Percentiles rank a stretch among this genome's conserved stretches.
These are phyloP conservation scores for Pampus argenteus DNA, from an alignment of 2,797 vertebrate species.

Conservation along the genomic window DNA sequence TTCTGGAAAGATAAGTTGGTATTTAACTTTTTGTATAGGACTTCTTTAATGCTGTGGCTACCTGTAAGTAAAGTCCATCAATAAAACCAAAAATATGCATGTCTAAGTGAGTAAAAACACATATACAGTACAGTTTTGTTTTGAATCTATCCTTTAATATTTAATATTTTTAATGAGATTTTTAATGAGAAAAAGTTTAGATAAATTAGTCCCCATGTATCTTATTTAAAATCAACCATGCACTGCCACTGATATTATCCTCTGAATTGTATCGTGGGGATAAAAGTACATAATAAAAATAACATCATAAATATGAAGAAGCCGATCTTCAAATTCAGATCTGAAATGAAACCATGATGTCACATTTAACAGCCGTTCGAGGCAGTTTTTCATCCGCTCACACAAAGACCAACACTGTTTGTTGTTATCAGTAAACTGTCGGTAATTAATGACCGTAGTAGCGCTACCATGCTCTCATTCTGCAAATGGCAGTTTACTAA, in stretches of 20 bases:
- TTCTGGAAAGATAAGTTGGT: no score
- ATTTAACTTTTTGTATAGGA: no score
- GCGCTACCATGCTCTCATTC: slow-evolving; percentile 15
- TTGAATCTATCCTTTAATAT: not conserved
- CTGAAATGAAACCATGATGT: not conserved
- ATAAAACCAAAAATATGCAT: not conserved
- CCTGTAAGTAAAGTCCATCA: no score
- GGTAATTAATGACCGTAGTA: slow-evolving; percentile 16
- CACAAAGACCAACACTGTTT: not conserved
- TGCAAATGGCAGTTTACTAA: slow-evolving; percentile 47
- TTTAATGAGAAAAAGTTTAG: not conserved
- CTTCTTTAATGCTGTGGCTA: no score
- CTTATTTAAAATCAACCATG: not conserved
- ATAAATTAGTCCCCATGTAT: not conserved
- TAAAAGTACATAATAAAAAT: not conserved
- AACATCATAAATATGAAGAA: not conserved
- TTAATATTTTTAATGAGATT: not conserved
- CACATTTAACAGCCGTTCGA: not conserved
- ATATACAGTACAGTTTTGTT: not conserved
- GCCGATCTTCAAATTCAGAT: no score
- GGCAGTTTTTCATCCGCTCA: not conserved
- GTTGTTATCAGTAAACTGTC: slow-evolving; percentile 27
- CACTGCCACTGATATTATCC: not conserved
- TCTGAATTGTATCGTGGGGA: not conserved
- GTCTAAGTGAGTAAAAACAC: not conserved